These are phyloP conservation scores for Epizoanthus fatuus DNA, from an alignment of 92 coral and sea anemone genomes.

Conservation along the genomic window DNA sequence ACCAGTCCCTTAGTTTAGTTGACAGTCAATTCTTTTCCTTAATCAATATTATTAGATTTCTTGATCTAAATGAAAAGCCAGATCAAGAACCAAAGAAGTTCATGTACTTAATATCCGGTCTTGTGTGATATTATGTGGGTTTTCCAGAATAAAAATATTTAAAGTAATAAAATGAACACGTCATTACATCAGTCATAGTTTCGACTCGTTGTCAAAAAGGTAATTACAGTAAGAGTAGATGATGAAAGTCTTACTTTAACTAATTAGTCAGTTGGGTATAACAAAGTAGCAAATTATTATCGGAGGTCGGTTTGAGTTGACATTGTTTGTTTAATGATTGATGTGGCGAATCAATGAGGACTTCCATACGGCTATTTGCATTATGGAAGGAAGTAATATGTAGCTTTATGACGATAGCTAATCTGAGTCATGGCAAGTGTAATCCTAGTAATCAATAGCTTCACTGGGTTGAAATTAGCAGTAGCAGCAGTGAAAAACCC, in stretches of 20 bases:
- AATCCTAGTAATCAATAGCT: constrained; percentile 24
- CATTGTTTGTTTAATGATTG: constrained; percentile 31
- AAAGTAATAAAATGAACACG: too few species aligned
- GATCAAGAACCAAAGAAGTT: too few species aligned
- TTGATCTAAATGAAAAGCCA: too few species aligned
- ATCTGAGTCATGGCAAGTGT: constrained; percentile 16
- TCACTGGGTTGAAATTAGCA: not conserved
- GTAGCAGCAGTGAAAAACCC: constrained; percentile 6
- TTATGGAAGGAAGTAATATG: constrained; percentile 35
- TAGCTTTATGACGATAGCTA: not conserved
- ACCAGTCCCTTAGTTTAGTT: too few species aligned
- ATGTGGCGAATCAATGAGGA: constrained; percentile 18
- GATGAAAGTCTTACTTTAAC: constrained; percentile 12
- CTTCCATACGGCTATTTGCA: constrained; percentile 16
- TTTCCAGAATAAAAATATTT: too few species aligned
- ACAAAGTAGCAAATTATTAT: constrained; percentile 21
- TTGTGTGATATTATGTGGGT: too few species aligned
- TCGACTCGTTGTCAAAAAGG: too few species aligned
- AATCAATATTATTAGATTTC: too few species aligned
- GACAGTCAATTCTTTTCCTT: too few species aligned
- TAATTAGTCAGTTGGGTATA: constrained; percentile 10
- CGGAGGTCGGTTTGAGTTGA: constrained; percentile 12
- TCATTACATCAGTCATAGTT: too few species aligned
- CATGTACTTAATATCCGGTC: too few species aligned
- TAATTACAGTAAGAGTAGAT: not conserved